Percentiles rank a stretch among this genome's conserved stretches.
Evolutionary conservation across 2,888 invertebrate species (phyloP).

Genomic region (Eupithecia centaureata): DNA sequence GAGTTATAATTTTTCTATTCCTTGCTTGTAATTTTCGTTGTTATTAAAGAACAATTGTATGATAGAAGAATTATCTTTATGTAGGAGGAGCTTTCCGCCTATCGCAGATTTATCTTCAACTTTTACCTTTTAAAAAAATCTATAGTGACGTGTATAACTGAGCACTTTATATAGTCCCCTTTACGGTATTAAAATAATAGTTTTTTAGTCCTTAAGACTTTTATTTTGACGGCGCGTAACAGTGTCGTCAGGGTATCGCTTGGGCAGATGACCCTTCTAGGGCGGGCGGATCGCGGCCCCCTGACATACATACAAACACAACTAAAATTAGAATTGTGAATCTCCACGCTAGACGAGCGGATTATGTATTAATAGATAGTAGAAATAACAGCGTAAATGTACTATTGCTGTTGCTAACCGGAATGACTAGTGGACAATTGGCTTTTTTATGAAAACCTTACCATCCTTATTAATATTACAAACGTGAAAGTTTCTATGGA

Average conservation of each 20-base stretch:
- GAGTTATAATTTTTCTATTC: too few species aligned
- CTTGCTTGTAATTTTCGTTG: too few species aligned
- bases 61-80: too few species aligned
- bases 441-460: neutral
- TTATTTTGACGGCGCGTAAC: slow-evolving; percentile 24
- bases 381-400: slow-evolving; percentile 63
- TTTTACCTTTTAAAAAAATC: too few species aligned
- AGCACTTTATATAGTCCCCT: neutral
- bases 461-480: too few species aligned
- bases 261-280: slow-evolving; percentile 75
- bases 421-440: slow-evolving; percentile 35
- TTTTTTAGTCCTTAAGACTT: neutral
- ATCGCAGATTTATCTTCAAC: too few species aligned
- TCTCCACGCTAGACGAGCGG: slow-evolving; percentile 74
- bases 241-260: slow-evolving; percentile 40
- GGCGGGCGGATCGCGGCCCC: slow-evolving; percentile 75
- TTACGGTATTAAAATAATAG: neutral
- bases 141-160: neutral
- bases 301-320: slow-evolving; percentile 79
- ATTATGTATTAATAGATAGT: slow-evolving; percentile 62
- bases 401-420: slow-evolving; percentile 57
- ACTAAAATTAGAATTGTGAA: slow-evolving; percentile 78
- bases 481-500: too few species aligned
- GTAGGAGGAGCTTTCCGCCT: too few species aligned
- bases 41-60: too few species aligned